Base-by-base conservation (phyloP, 2,888 invertebrate genomes). In the Monopis laevigella region DNA sequence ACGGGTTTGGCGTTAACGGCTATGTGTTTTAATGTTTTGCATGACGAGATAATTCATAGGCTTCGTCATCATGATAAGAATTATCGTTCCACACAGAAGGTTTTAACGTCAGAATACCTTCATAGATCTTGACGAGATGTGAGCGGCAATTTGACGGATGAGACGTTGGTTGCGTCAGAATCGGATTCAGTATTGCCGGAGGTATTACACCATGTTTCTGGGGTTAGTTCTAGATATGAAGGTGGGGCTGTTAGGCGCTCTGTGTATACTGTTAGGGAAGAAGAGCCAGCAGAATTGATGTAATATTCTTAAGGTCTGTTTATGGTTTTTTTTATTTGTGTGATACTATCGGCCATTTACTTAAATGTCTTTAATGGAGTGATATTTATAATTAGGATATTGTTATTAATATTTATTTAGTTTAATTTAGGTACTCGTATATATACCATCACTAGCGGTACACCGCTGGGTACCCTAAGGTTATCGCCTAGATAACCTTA, bases 1-100 rank as follows among this genome's bases (percentile, higher is more conserved):
- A 89, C 90, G 26, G 93, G 93, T 1, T 88, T 94, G 83, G 93
- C 93, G 1, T 72, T 94, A 48, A 93, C 93, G 12, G 93, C 93
- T 24, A 93, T 93, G 92, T 93, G 93, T 58, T 93, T 93, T 72
- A 93, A 92, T 66, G 92, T 93, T 36, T 84, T 93, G 14, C 93
- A 93, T 62, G 92, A 93, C 62, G 93, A 93, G 66, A 91, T 93
- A 45, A 89, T 92, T 10, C 91, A 92, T 65, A 86, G 92, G 51
- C 70, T 90, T 46, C 86, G 87, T 55, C 89, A 88, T 55, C 78
- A 82, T 38, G 82, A 82, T 46, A 77, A 75, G 44, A 52, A 73
- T 1, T 47, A 74, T 3, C 75, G 72, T 46, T 60, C 64, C 1
- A 68, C 64, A 21, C 74, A 77, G 45, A 81, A 77, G 57, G 61